These are phyloP conservation scores for Larimichthys crocea DNA, from an alignment of 2,113 vertebrate genomes.

Conservation along the genomic window DNA sequence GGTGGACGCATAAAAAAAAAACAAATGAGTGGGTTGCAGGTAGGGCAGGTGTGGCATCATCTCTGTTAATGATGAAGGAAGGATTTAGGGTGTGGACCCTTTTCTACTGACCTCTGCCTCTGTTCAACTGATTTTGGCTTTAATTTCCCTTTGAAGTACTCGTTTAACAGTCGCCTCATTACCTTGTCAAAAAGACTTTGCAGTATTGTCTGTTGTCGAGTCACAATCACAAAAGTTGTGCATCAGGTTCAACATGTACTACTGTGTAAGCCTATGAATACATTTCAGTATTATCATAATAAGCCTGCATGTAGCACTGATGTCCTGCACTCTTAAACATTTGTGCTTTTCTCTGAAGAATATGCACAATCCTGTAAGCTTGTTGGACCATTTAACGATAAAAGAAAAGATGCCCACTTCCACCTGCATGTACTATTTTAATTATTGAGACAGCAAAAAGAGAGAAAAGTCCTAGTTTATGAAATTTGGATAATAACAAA, in stretches of 20 bases:
- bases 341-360: background rate
- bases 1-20: background rate
- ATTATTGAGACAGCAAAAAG: background rate
- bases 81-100: conserved; percentile 39
- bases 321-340: background rate
- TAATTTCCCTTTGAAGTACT: conserved; percentile 19
- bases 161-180: conserved; percentile 31
- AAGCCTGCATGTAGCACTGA: conserved; percentile 8
- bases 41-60: conserved; percentile 18
- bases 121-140: conserved; percentile 20
- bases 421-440: background rate
- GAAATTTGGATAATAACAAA: background rate
- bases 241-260: conserved; percentile 33
- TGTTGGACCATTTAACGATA: background rate
- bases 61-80: conserved; percentile 2
- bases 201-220: conserved; percentile 9
- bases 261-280: background rate
- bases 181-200: background rate
- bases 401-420: too few relatives aligned
- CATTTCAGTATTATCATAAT: background rate
- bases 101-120: background rate
- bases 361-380: background rate
- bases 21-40: background rate
- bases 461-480: background rate
- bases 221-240: conserved; percentile 12